Percentiles rank a stretch among this genome's conserved stretches.
phyloP scores from a whole-genome alignment of 2,888 invertebrate genomes.

The Lacanobia wlatinum region DNA sequence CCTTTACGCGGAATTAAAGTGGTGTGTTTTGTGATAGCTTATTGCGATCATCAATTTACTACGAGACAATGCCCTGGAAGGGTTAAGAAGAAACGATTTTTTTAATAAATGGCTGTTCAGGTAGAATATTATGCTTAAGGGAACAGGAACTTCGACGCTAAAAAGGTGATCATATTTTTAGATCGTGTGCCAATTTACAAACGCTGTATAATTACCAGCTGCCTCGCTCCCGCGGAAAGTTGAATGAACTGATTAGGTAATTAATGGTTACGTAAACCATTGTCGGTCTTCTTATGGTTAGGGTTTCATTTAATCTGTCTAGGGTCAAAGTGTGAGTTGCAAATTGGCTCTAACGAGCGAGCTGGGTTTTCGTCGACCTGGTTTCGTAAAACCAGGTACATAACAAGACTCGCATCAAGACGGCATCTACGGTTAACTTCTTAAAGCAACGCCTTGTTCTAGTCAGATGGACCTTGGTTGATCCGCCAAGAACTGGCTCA shows the following conservation, averaged over 20 bases:
- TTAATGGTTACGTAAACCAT: constrained; percentile 31
- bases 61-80: constrained; percentile 32
- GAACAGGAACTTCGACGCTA: constrained; percentile 11
- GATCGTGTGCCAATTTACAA: constrained; percentile 32
- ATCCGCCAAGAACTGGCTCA: neutral
- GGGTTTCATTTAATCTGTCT: constrained; percentile 40
- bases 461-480: neutral
- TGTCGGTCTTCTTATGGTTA: constrained; percentile 34
- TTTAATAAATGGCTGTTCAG: constrained; percentile 41
- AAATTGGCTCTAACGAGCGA: neutral
- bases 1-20: constrained; percentile 57
- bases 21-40: constrained; percentile 53
- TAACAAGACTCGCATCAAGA: neutral
- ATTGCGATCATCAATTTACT: constrained; percentile 57
- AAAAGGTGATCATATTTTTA: constrained; percentile 34
- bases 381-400: neutral
- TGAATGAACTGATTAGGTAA: constrained; percentile 55
- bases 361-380: neutral
- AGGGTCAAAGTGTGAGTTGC: neutral
- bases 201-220: constrained; percentile 11
- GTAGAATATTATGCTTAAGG: constrained; percentile 18
- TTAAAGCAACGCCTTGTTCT: neutral
- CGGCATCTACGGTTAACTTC: too few relatives aligned
- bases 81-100: constrained; percentile 31
- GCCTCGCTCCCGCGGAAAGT: constrained; percentile 20